Conservation (phyloP, 2,797 vertebrate species). For the Melanotaenia pygmaea region DNA sequence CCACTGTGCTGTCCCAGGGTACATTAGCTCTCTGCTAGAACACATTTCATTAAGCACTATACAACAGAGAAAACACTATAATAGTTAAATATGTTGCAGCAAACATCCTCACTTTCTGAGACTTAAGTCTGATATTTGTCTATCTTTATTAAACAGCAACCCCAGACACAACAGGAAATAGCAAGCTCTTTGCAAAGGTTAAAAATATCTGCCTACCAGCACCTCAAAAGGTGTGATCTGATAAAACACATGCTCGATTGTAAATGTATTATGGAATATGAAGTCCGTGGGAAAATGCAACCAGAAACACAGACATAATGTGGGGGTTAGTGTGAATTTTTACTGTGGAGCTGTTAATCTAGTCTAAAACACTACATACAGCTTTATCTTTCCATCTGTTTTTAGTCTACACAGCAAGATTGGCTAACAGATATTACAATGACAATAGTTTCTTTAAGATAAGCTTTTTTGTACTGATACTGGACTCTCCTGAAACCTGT, state of each 20-base stretch:
- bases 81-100: neutral
- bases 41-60: no score
- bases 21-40: neutral
- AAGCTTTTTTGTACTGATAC: conserved; percentile 15
- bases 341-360: neutral
- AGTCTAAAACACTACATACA: neutral
- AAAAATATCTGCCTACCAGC: neutral
- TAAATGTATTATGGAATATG: neutral
- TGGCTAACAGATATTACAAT: neutral
- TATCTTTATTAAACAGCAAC: neutral
- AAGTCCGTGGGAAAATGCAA: neutral
- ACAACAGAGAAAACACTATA: neutral
- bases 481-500: neutral
- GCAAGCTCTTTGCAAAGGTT: neutral
- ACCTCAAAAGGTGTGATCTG: neutral
- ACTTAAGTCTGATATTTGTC: neutral
- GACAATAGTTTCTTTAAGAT: neutral
- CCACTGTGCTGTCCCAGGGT: neutral
- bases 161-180: neutral
- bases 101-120: neutral
- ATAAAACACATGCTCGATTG: neutral
- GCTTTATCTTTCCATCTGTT: neutral
- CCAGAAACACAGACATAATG: neutral
- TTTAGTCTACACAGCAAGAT: no score
- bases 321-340: neutral